Conservation (phyloP, 1,140 invertebrate species). For the Ericerus pela region DNA sequence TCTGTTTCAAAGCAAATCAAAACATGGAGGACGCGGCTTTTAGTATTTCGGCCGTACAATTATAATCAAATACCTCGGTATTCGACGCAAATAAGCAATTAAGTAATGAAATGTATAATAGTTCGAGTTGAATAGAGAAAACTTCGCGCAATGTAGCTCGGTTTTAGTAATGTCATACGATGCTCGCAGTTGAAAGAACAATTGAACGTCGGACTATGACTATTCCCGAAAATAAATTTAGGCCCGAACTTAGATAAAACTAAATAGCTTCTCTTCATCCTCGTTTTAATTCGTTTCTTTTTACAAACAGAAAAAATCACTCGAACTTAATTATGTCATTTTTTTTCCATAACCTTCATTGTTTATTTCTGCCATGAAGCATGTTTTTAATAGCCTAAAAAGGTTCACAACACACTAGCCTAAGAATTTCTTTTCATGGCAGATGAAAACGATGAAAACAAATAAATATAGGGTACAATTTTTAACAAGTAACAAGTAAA, state of each 20-base stretch:
- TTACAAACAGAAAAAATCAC: background rate
- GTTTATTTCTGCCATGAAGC: background rate
- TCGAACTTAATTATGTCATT: background rate
- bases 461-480: too few species aligned
- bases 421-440: background rate
- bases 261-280: background rate
- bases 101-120: background rate
- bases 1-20: too few species aligned
- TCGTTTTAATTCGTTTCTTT: conserved; percentile 8
- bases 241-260: background rate
- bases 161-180: background rate
- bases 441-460: background rate
- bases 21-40: too few species aligned
- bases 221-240: background rate
- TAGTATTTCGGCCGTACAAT: too few species aligned
- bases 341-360: conserved; percentile 4
- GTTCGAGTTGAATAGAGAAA: background rate
- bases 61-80: too few species aligned
- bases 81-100: background rate
- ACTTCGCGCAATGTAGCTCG: background rate
- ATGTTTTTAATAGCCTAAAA: background rate
- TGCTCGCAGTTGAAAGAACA: background rate
- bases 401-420: too few species aligned
- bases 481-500: too few species aligned
- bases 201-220: background rate